Percentiles rank a stretch among this genome's conserved stretches.
Evolutionary conservation across 2,113 vertebrate species (phyloP).

Genomic region (Barbus barbus): DNA sequence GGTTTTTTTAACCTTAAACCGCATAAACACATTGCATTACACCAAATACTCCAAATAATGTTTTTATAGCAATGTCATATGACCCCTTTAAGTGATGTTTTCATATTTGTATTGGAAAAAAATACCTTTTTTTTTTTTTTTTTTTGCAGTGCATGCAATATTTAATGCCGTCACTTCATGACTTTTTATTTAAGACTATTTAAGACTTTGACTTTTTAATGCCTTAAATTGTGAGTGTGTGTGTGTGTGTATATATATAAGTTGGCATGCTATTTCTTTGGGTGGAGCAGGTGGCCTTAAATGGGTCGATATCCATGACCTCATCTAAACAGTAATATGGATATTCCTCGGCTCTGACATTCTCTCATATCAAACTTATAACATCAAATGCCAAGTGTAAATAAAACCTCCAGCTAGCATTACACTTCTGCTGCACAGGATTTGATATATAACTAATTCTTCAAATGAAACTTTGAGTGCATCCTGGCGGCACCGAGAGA

Average conservation of each 20-base stretch:
- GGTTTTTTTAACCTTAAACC: too few species aligned
- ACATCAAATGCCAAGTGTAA: constrained; percentile 26
- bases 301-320: neutral
- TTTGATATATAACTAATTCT: constrained; percentile 24
- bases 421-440: neutral
- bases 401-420: constrained; percentile 21
- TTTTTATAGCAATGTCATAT: too few species aligned
- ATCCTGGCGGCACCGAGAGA: neutral
- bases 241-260: neutral
- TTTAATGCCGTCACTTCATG: too few species aligned
- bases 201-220: too few species aligned
- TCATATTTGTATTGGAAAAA: too few species aligned
- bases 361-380: constrained; percentile 23
- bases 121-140: too few species aligned
- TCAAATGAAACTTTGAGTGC: constrained; percentile 19
- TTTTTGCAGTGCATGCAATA: too few species aligned
- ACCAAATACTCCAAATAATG: too few species aligned
- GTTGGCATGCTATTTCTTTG: neutral
- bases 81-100: too few species aligned
- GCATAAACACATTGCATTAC: too few species aligned
- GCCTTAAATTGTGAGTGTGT: too few species aligned
- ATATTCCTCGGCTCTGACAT: neutral
- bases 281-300: constrained; percentile 9
- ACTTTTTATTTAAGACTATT: too few species aligned
- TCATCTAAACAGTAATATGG: neutral